Evolutionary conservation across 2,113 vertebrate genomes (phyloP), one percentile per base, ranked within the genome.

Genomic region (Epinephelus cyanopodus): DNA sequence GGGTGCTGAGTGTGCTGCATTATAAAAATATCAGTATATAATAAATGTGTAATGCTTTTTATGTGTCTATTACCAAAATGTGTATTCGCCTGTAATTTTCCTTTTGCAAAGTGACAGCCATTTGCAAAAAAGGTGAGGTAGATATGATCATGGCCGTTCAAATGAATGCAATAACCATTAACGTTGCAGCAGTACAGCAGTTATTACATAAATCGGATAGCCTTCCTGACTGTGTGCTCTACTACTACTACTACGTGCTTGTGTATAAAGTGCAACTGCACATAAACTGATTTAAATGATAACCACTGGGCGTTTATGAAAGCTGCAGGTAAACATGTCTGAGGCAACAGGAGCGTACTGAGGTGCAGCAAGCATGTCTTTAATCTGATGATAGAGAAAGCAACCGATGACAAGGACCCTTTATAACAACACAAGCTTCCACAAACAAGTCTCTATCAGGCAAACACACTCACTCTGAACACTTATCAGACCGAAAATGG

Each of bases 401-500:
- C 11, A 2, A 61, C 27, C 2, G 53, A 39, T 54, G 18, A 54
- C 61, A 63, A 77, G 62, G 4, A 23, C 23, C 42, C 17, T 64
- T 47, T 25, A 23, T 47, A 45, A 65, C 54, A 54, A 63, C 25
- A 66, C 48, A 33, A 77, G n/a, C 58, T 27, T 13, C 15, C 14
- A 42, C 17, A 50, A 83, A 61, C 42, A 48, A 53, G 42, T 54
- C 81, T 47, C 67, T 67, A 39, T 73, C 29, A 54, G 39, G 17
- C 14, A 17, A 72, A 37, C 37, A 65, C 66, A 23, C 61, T 53
- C 64, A 10, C 52, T 73, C n/a, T 53, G n/a, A 82, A 29, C 76
- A 48, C 61, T 61, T 39, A 79, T 79, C 69, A 67, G 37, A 10
- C 52, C 19, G 52, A 53, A 71, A 71, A 70, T 27, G 33, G 62